phyloP scores from a whole-genome alignment of 2,113 vertebrate species.

The Podiceps cristatus region DNA sequence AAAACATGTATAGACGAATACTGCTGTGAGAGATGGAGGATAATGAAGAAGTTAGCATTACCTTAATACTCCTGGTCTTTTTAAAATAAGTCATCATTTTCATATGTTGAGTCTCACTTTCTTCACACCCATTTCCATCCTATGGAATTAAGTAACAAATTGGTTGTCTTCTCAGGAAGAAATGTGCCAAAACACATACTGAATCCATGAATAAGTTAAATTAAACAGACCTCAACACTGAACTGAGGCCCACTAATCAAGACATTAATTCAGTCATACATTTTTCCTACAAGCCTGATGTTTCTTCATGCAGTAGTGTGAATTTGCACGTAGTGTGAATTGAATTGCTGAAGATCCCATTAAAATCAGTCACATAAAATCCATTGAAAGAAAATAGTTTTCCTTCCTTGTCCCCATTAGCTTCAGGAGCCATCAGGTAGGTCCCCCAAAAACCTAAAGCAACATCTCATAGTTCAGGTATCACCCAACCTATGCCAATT shows the following conservation, averaged over 20 bases:
- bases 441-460: background rate
- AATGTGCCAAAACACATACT: background rate
- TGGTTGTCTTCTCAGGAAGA: background rate
- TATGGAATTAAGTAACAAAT: background rate
- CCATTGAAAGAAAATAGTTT: background rate
- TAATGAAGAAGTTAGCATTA: background rate
- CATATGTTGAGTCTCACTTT: background rate
- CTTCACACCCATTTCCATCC: background rate
- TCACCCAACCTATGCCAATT: background rate
- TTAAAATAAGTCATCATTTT: background rate
- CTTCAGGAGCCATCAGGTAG: background rate
- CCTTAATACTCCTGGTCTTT: background rate
- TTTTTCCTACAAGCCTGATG: background rate
- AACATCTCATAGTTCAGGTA: background rate
- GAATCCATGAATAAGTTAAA: background rate
- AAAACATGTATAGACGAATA: background rate
- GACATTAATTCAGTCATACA: background rate
- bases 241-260: background rate
- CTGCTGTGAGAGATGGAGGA: background rate
- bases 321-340: background rate
- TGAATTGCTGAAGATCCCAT: background rate
- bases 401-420: background rate
- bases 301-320: background rate
- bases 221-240: background rate
- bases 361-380: background rate